phyloP scores from a whole-genome alignment of 2,888 invertebrate species.

The Rhodophaea formosa region DNA sequence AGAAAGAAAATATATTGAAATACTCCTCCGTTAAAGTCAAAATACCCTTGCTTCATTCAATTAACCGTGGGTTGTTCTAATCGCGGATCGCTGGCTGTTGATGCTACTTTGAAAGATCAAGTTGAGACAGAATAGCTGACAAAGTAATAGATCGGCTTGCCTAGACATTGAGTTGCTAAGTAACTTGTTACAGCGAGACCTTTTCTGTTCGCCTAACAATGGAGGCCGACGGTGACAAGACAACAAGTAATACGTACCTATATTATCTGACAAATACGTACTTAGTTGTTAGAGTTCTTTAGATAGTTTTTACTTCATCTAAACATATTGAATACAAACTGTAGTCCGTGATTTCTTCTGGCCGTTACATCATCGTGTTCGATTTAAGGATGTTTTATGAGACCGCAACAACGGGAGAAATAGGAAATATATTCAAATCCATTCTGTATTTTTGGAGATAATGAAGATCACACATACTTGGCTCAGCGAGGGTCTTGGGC shows the following conservation, averaged over 20 bases:
- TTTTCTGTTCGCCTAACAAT: background rate
- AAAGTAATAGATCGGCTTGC: background rate
- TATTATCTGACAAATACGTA: too few species aligned
- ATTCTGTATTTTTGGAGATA: too few species aligned
- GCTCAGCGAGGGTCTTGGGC: too few species aligned
- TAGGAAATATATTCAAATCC: too few species aligned
- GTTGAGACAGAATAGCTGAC: background rate
- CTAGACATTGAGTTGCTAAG: background rate
- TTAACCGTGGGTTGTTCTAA: background rate
- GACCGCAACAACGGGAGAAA: too few species aligned
- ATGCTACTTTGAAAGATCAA: background rate
- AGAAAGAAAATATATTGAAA: background rate
- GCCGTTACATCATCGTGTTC: too few species aligned
- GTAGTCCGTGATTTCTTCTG: too few species aligned
- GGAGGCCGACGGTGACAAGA: background rate
- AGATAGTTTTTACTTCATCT: too few species aligned
- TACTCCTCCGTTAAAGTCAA: background rate
- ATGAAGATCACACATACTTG: too few species aligned
- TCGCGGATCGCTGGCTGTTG: background rate
- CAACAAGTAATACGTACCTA: background rate
- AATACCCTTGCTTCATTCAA: background rate
- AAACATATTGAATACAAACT: too few species aligned
- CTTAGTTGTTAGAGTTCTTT: too few species aligned
- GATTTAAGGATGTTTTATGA: too few species aligned
- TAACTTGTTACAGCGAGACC: background rate